Base-by-base conservation (phyloP, 1,140 invertebrate genomes). In the Calliphora vicina region DNA sequence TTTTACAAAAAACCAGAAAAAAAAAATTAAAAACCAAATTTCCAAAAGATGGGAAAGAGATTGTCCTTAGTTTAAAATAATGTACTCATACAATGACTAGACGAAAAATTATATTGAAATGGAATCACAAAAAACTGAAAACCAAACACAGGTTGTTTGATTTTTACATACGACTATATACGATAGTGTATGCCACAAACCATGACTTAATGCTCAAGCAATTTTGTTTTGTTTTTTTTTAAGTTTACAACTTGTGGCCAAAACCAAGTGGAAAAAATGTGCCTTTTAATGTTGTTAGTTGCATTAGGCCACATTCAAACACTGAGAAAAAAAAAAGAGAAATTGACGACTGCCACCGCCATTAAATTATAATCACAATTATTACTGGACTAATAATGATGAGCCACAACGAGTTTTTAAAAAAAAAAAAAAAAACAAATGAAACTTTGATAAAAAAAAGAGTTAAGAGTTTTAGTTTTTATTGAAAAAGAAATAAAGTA, bases 311-410 rank as follows among this genome's bases (percentile, higher is more conserved):
- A 43, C 5, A 43, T 43, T 43, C 42, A 43, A 12, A n/a, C n/a
- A 35, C 6, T 50, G 15, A 50, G 17, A 50, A 50, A n/a, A 13
- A 17, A 50, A 50, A 45, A 6, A 45, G 15, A 50, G 20, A 67
- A 23, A 67, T 67, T 67, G 74, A 20, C 73, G 27, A 78, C 74
- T n/a, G 74, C 74, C 74, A 42, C 73, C 29, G 73, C 73, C 74
- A 78, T 78, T 78, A 78, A 78, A 78, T 45, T 78, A 78, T 78
- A 78, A 78, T 45, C 35, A 43, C 74, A 78, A 78, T 78, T 23
- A 78, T 78, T 78, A 78, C 20, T 78, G 35, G 35, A 78, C 74
- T 78, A 78, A 78, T 78, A 35, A 78, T 78, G 35, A 35, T 35
- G 35, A 35, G 35, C 35, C 74, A 43, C 20, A 25, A 20, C 61